A percentile compares a stretch with the other conserved stretches of the same genome.
phyloP scores from a whole-genome alignment of 92 coral and sea anemone species.

The Epizoanthus illoricatus region DNA sequence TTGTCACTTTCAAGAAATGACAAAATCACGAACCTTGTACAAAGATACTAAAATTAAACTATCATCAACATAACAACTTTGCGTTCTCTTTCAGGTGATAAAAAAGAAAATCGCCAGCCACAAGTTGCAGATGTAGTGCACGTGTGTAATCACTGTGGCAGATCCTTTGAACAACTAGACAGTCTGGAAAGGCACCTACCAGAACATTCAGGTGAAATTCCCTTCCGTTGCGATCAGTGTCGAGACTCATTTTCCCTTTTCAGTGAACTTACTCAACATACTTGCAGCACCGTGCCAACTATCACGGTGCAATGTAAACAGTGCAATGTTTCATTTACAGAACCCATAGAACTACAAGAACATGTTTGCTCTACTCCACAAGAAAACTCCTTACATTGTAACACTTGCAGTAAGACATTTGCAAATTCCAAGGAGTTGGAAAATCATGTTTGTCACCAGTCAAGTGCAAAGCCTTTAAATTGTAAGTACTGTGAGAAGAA shows the following conservation, averaged over 20 bases:
- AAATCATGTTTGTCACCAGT: not conserved
- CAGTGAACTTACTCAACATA: not conserved
- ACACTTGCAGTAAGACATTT: not conserved
- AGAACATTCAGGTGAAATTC: not conserved
- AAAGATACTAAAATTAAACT: too few relatives aligned
- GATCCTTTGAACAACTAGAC: too few relatives aligned
- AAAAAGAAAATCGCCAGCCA: too few relatives aligned
- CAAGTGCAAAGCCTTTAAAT: not conserved
- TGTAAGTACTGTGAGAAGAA: not conserved
- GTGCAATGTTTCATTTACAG: conserved; percentile 3
- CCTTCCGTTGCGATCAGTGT: not conserved
- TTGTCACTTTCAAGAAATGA: too few relatives aligned
- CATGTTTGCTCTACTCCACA: not conserved
- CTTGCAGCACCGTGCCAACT: not conserved
- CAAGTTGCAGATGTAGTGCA: too few relatives aligned
- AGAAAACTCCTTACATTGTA: not conserved
- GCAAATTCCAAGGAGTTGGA: not conserved
- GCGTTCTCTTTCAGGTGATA: too few relatives aligned
- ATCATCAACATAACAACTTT: too few relatives aligned
- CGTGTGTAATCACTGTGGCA: too few relatives aligned
- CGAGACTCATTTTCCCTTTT: not conserved
- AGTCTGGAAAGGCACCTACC: too few relatives aligned
- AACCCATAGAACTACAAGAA: conserved; percentile 13
- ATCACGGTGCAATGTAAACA: not conserved
- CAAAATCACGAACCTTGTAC: too few relatives aligned